These are phyloP conservation scores for Rhabdornis inornatus DNA, from an alignment of 2,113 vertebrate species.

Conservation along the genomic window DNA sequence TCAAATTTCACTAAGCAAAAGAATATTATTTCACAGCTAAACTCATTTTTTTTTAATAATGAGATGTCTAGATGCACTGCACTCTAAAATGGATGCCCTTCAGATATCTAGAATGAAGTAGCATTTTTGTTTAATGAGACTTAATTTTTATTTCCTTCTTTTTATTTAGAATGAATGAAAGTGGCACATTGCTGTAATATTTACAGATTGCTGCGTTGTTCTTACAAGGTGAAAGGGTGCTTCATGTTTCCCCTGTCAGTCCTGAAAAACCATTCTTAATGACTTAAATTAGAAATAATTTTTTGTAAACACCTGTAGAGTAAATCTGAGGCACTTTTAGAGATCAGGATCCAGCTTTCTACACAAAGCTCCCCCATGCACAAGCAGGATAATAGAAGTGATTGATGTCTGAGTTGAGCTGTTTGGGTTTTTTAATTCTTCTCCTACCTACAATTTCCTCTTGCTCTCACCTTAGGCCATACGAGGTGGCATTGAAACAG, in stretches of 20 bases:
- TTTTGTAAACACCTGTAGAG: neutral
- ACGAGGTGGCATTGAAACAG: neutral
- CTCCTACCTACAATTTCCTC: neutral
- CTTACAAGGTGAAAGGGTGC: neutral
- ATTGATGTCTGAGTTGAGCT: neutral
- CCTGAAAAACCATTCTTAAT: conserved; percentile 1
- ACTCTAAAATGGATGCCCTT: neutral
- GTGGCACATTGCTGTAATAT: neutral
- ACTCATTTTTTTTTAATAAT: neutral
- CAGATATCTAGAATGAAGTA: neutral
- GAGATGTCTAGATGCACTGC: neutral
- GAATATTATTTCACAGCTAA: neutral
- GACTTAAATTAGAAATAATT: neutral
- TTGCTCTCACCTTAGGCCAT: neutral
- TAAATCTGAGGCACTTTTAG: neutral
- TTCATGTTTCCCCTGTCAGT: neutral
- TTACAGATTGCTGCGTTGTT: conserved; percentile 7
- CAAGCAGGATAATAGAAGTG: neutral
- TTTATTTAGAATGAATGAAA: conserved; percentile 40
- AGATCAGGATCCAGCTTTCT: neutral
- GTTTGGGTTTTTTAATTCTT: neutral
- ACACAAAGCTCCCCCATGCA: neutral
- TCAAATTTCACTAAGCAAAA: conserved; percentile 34
- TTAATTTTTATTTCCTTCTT: conserved; percentile 29
- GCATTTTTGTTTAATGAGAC: neutral